phyloP scores from a whole-genome alignment of 2,113 vertebrate species.

The Lontra canadensis region DNA sequence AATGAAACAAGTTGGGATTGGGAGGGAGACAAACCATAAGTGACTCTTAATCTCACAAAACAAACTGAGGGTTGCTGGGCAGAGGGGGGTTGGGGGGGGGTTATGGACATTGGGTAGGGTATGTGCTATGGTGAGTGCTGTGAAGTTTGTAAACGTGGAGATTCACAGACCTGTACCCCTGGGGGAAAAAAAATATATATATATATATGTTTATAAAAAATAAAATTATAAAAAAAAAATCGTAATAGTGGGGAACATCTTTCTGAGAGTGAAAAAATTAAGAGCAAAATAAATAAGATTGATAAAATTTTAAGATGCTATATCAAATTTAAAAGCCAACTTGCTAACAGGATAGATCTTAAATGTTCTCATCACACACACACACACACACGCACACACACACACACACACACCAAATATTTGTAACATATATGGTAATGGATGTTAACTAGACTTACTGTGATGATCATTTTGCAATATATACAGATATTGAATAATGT shows the following conservation, averaged over 20 bases:
- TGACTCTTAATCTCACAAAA: too few relatives aligned
- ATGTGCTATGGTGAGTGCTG: too few relatives aligned
- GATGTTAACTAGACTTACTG: background rate
- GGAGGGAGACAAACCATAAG: too few relatives aligned
- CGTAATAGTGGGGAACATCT: background rate
- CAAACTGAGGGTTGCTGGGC: too few relatives aligned
- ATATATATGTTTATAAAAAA: too few relatives aligned
- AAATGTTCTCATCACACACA: background rate
- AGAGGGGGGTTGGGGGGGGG: too few relatives aligned
- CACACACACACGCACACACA: background rate
- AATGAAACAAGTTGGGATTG: too few relatives aligned
- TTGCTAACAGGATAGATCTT: background rate
- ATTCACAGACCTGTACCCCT: too few relatives aligned
- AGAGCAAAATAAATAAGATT: background rate
- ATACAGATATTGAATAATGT: background rate
- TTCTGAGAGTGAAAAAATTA: background rate
- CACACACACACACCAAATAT: background rate
- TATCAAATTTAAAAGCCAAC: conserved; percentile 5
- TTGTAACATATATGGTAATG: background rate
- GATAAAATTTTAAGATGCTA: background rate
- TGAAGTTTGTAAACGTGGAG: too few relatives aligned
- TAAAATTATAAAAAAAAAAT: too few relatives aligned
- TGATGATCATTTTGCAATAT: background rate
- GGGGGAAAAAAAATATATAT: too few relatives aligned
- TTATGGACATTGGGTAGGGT: too few relatives aligned